Evolutionary conservation across 1,140 invertebrate genomes (phyloP).

Genomic region (Pseudomyrmex sp.): DNA sequence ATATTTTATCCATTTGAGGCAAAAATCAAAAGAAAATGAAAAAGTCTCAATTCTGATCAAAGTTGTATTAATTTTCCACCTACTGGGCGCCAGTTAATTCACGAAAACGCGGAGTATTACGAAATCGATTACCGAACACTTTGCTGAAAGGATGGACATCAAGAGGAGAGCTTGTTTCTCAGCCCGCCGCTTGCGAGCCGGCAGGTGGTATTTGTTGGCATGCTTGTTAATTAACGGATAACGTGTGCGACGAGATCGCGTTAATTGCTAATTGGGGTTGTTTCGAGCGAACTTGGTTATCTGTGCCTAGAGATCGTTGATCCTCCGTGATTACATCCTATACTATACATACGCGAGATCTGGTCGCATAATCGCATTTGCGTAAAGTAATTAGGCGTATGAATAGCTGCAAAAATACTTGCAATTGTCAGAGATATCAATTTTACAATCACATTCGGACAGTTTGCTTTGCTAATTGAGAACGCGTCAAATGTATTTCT

Average conservation of each 20-base stretch:
- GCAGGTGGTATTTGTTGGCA: background rate
- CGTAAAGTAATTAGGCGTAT: background rate
- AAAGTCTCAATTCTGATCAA: background rate
- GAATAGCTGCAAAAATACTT: background rate
- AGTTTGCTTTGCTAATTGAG: background rate
- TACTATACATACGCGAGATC: background rate
- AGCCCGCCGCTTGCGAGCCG: background rate
- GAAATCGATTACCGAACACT: constrained; percentile 11
- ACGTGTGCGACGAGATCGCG: background rate
- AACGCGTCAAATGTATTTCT: background rate
- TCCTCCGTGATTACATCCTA: background rate
- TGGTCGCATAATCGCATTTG: background rate
- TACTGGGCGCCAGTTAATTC: background rate
- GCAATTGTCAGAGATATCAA: background rate
- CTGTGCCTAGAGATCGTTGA: background rate
- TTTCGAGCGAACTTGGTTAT: constrained; percentile 4
- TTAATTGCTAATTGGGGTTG: constrained; percentile 20
- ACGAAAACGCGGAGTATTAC: background rate
- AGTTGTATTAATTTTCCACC: background rate
- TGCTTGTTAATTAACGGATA: constrained; percentile 37
- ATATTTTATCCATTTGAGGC: background rate
- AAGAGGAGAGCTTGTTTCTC: background rate
- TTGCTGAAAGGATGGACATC: background rate
- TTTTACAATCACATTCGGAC: background rate
- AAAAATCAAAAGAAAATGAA: background rate